Evolutionary conservation across 2,113 vertebrate genomes (phyloP).

Genomic region (Rhinoderma darwinii): DNA sequence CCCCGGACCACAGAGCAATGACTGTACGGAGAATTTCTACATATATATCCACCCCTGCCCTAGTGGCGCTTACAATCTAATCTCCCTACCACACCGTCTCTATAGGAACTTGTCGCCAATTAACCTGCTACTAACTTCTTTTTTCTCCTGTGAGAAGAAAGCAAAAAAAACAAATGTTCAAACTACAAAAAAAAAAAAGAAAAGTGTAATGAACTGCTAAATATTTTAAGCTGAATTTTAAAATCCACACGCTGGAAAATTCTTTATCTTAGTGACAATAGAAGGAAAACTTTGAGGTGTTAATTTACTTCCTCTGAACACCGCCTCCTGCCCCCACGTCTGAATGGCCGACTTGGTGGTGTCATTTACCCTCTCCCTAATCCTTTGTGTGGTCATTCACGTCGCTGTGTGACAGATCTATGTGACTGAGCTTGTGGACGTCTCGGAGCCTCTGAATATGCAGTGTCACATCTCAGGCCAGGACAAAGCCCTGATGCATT

Average conservation of each 20-base stretch:
- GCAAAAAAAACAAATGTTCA: conserved; percentile 1
- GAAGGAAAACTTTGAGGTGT: conserved; percentile 43
- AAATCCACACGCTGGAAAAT: not conserved
- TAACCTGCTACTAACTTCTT: not conserved
- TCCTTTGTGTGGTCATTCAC: conserved; percentile 24
- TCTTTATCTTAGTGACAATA: not conserved
- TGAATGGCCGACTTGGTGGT: conserved; percentile 40
- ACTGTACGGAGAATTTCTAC: not conserved
- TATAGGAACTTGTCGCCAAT: conserved; percentile 16
- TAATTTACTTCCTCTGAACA: conserved; percentile 32
- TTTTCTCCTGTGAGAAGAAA: not conserved
- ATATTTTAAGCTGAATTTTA: conserved; percentile 14
- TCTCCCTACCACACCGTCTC: not conserved
- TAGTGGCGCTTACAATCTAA: not conserved
- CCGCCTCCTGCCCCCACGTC: conserved; percentile 1
- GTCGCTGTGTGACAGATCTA: conserved; percentile 40
- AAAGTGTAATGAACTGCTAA: not conserved
- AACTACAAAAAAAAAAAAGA: not conserved
- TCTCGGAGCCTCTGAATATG: conserved; percentile 13
- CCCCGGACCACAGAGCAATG: no score
- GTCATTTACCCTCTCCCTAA: conserved; percentile 46
- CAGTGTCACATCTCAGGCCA: conserved; percentile 21
- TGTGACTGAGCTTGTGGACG: conserved; percentile 33
- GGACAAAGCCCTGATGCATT: conserved; percentile 27
- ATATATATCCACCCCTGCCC: not conserved